Evolutionary conservation across 2,113 vertebrate genomes (phyloP).

Genomic region (Arizona elegans): DNA sequence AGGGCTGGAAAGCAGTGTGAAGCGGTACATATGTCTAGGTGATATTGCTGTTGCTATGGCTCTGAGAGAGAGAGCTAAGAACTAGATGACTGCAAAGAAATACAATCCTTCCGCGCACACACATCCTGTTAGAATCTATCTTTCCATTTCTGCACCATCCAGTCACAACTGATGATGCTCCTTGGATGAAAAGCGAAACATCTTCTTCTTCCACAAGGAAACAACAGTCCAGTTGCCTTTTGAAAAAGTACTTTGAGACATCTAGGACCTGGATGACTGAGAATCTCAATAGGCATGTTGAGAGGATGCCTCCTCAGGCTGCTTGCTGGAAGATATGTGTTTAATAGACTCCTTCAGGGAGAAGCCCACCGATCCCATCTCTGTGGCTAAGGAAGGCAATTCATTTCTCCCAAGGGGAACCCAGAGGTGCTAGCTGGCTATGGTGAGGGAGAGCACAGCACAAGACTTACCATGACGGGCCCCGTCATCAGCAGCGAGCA

Average conservation of each 20-base stretch:
- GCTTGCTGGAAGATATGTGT: neutral
- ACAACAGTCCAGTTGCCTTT: neutral
- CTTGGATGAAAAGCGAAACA: too few relatives aligned
- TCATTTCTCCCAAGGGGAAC: neutral
- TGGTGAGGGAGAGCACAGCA: neutral
- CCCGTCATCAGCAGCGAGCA: conserved; percentile 96
- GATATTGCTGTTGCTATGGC: too few relatives aligned
- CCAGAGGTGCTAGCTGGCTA: neutral
- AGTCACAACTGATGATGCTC: neutral
- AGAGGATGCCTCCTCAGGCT: neutral
- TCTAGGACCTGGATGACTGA: neutral
- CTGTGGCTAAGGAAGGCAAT: neutral
- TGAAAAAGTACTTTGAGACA: neutral
- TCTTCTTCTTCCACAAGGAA: neutral
- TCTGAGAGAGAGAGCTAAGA: neutral
- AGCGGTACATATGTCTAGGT: too few relatives aligned
- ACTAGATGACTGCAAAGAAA: neutral
- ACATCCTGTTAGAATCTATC: neutral
- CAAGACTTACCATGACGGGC: conserved; percentile 84
- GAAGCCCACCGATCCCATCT: neutral
- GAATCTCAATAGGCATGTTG: neutral
- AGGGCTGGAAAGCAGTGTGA: too few relatives aligned
- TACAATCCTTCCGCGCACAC: neutral
- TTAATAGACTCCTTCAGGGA: neutral
- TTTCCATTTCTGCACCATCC: neutral